These are phyloP conservation scores for Astyanax mexicanus DNA, from an alignment of 2,797 vertebrate species.

Conservation along the genomic window DNA sequence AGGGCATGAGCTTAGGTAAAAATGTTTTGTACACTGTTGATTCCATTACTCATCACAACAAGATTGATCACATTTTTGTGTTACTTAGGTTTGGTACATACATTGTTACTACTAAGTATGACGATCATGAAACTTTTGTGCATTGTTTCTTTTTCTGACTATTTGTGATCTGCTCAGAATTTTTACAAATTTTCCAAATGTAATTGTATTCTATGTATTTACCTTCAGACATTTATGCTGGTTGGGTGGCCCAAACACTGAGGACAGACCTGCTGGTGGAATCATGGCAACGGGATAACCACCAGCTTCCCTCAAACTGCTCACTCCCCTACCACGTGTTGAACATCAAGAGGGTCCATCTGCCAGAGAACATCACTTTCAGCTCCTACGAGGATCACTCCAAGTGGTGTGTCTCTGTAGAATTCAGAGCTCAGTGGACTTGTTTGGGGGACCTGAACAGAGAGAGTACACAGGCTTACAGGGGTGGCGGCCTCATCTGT, in stretches of 20 bases:
- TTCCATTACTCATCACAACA: too few species aligned
- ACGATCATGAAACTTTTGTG: not conserved
- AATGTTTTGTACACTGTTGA: too few species aligned
- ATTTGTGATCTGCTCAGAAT: not conserved
- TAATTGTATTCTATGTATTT: conserved; percentile 6
- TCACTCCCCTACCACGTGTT: conserved; percentile 85
- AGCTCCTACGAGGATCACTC: conserved; percentile 86
- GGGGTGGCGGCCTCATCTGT: conserved; percentile 89
- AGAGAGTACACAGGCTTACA: conserved; percentile 78
- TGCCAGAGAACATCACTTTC: conserved; percentile 74
- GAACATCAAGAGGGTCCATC: conserved; percentile 81
- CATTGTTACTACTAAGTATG: not conserved
- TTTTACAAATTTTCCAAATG: not conserved
- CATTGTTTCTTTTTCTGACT: not conserved
- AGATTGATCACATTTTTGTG: too few species aligned
- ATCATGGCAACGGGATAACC: conserved; percentile 82
- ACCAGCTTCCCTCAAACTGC: conserved; percentile 88
- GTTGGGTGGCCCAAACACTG: conserved; percentile 89
- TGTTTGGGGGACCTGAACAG: conserved; percentile 93
- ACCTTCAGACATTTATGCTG: conserved; percentile 87
- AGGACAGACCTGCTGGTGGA: conserved; percentile 84
- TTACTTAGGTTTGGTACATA: too few species aligned
- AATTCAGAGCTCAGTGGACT: conserved; percentile 75
- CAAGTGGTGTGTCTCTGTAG: conserved; percentile 89
- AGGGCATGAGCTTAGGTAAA: too few species aligned